These are phyloP conservation scores for Dryocosmus kuriphilus DNA, from an alignment of 2,888 invertebrate genomes.

Conservation along the genomic window DNA sequence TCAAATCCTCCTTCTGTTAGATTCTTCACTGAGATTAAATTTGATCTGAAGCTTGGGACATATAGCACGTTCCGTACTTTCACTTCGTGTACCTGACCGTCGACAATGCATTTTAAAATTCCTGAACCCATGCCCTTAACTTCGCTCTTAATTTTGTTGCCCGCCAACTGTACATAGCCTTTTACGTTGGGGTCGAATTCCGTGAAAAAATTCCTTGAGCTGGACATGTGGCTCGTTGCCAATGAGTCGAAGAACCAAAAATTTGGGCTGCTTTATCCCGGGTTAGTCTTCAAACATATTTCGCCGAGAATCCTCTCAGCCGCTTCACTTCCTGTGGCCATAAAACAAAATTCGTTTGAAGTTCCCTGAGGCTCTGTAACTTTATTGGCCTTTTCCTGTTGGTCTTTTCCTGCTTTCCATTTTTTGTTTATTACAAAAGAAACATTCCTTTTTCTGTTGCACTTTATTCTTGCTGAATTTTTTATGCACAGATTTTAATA, in stretches of 20 bases:
- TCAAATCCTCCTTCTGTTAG: constrained; percentile 44
- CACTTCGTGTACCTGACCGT: constrained; percentile 5
- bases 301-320: neutral
- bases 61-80: constrained; percentile 52
- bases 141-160: constrained; percentile 43
- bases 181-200: constrained; percentile 4
- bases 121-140: too few species aligned
- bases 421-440: constrained; percentile 31
- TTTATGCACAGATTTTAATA: constrained; percentile 12
- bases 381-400: constrained; percentile 37
- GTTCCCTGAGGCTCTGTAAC: neutral
- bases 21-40: constrained; percentile 54
- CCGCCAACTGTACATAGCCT: constrained; percentile 33
- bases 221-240: constrained; percentile 42
- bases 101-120: neutral
- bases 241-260: constrained; percentile 43
- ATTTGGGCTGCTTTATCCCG: neutral
- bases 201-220: constrained; percentile 18
- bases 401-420: constrained; percentile 29
- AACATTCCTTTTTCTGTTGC: constrained; percentile 29
- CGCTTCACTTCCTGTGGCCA: neutral
- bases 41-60: constrained; percentile 48
- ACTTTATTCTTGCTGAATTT: neutral
- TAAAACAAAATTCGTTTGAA: neutral
- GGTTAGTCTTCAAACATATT: neutral